Evolutionary conservation across 2,797 vertebrate species (phyloP).

Genomic region (Picus viridis): DNA sequence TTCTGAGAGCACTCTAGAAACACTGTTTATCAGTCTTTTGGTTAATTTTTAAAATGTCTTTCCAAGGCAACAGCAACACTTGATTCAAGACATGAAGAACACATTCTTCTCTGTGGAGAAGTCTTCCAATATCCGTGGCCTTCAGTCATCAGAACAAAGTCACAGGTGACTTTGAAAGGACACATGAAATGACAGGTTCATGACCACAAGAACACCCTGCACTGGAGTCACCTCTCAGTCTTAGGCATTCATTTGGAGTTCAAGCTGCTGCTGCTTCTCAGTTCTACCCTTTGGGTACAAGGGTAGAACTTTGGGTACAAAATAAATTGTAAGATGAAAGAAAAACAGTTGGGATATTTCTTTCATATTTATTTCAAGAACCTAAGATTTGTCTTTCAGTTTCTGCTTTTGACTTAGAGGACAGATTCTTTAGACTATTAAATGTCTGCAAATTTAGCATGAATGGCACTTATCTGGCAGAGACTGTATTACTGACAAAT

Average conservation of each 20-base stretch:
- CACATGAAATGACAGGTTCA: background rate
- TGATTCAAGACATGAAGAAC: background rate
- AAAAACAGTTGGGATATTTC: background rate
- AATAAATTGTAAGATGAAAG: background rate
- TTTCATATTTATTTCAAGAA: background rate
- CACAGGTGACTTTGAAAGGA: background rate
- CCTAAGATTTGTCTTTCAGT: background rate
- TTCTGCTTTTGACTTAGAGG: conserved; percentile 4
- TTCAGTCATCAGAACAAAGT: background rate
- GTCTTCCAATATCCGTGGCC: background rate
- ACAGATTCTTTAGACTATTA: conserved; percentile 5
- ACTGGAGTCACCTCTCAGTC: background rate
- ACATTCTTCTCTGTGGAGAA: background rate
- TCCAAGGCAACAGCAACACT: background rate
- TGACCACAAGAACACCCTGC: background rate
- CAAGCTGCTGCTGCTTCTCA: background rate
- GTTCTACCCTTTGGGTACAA: background rate
- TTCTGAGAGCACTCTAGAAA: background rate
- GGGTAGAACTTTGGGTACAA: background rate
- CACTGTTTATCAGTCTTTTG: background rate
- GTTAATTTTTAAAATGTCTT: background rate
- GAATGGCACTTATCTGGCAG: conserved; percentile 42
- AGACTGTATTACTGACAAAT: background rate
- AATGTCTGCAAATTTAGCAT: conserved; percentile 23
- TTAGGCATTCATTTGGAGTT: background rate